A percentile compares a stretch with the other conserved stretches of the same genome.
Evolutionary conservation across 2,888 invertebrate species (phyloP).

Genomic region (Actias luna): DNA sequence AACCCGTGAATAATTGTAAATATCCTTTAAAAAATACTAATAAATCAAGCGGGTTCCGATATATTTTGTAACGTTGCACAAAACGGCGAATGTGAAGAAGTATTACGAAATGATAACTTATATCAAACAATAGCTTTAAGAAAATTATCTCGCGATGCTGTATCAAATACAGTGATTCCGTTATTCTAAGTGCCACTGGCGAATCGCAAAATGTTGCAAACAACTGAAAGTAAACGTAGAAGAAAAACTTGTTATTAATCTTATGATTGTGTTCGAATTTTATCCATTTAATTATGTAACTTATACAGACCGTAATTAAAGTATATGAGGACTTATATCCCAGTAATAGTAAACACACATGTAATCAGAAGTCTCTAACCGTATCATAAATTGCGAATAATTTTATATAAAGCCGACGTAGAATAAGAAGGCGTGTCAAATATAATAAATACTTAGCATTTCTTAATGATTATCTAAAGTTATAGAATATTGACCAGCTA

Average conservation of each 20-base stretch:
- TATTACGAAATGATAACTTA: constrained; percentile 71
- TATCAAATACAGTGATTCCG: constrained; percentile 68
- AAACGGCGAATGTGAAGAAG: constrained; percentile 45
- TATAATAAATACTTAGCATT: no score
- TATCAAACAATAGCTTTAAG: constrained; percentile 76
- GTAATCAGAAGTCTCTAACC: no score
- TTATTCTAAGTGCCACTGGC: constrained; percentile 64
- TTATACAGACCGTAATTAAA: no score
- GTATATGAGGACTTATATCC: no score
- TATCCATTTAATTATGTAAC: not conserved
- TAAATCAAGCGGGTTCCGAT: constrained; percentile 35
- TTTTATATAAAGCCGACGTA: no score
- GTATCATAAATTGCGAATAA: no score
- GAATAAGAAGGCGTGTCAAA: no score
- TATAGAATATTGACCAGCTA: no score
- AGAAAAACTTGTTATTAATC: not conserved
- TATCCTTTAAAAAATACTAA: constrained; percentile 35
- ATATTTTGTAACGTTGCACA: constrained; percentile 60
- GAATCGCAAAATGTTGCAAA: constrained; percentile 9
- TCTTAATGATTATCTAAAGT: no score
- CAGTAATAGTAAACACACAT: no score
- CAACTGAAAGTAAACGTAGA: not conserved
- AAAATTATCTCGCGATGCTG: constrained; percentile 64
- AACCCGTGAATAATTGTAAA: constrained; percentile 50
- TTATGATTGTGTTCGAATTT: not conserved